Conservation (phyloP, 2,888 invertebrate genomes). For the Cordilura impudica region DNA sequence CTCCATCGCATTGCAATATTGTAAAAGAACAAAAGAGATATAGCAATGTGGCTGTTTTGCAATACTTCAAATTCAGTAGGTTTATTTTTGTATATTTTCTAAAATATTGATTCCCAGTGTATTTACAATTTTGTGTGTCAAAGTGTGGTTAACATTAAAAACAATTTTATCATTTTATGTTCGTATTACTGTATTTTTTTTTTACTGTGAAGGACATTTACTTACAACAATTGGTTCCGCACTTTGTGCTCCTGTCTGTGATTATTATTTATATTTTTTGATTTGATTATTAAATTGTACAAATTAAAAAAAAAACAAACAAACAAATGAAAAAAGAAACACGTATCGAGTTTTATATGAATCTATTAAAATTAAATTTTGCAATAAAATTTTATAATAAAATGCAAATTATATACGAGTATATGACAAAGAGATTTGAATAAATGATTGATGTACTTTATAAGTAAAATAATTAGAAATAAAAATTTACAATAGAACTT, state of each 20-base stretch:
- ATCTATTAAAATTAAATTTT: slow-evolving; percentile 42
- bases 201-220: slow-evolving; percentile 77
- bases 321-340: slow-evolving; percentile 51
- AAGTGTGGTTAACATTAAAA: slow-evolving; percentile 38
- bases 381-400: slow-evolving; percentile 19
- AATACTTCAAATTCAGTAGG: slow-evolving; percentile 53
- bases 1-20: no score
- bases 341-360: slow-evolving; percentile 54
- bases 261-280: slow-evolving; percentile 66
- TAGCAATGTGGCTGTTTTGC: no score
- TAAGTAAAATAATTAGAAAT: no score
- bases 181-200: slow-evolving; percentile 45
- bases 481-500: no score
- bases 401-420: background rate
- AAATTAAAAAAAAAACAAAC: slow-evolving; percentile 46
- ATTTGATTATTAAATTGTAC: slow-evolving; percentile 40
- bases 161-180: slow-evolving; percentile 33
- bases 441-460: background rate
- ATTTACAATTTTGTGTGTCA: slow-evolving; percentile 45
- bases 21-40: no score
- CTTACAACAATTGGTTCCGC: slow-evolving; percentile 98
- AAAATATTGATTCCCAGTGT: slow-evolving; percentile 21
- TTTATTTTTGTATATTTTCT: slow-evolving; percentile 13
- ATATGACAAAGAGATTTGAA: background rate
- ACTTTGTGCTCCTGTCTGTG: slow-evolving; percentile 89